phyloP scores from a whole-genome alignment of 2,888 invertebrate genomes.

The Lochmaea crataegi region DNA sequence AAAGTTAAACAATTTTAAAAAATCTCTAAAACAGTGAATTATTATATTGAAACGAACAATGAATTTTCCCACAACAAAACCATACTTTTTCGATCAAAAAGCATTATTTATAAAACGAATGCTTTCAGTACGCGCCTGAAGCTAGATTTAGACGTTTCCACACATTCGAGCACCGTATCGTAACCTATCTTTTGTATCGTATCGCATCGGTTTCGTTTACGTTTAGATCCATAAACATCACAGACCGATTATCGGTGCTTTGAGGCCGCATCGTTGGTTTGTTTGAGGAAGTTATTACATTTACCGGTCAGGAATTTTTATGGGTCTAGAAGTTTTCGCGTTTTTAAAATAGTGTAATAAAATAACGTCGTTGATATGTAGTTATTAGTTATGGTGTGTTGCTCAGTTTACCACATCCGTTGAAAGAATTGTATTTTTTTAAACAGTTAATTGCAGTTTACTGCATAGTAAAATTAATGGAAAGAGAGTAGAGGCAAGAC shows the following conservation, averaged over 20 bases:
- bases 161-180: constrained; percentile 44
- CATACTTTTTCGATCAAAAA: too few species aligned
- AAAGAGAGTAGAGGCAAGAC: too few species aligned
- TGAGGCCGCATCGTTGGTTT: constrained; percentile 21
- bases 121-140: constrained; percentile 6
- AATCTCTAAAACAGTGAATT: too few species aligned
- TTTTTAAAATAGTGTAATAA: background rate
- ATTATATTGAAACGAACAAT: background rate
- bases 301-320: constrained; percentile 25
- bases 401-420: too few species aligned
- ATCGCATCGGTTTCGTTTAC: constrained; percentile 37
- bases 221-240: constrained; percentile 49
- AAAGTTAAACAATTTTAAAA: too few species aligned
- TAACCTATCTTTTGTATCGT: constrained; percentile 2
- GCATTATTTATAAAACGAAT: background rate
- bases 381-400: too few species aligned
- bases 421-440: too few species aligned
- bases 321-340: constrained; percentile 5
- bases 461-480: too few species aligned
- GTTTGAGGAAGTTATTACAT: constrained; percentile 34
- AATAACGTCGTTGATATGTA: background rate
- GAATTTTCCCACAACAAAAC: too few species aligned
- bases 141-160: constrained; percentile 30
- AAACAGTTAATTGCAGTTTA: too few species aligned
- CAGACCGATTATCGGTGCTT: constrained; percentile 46